Percentiles rank a stretch among this genome's conserved stretches.
phyloP scores from a whole-genome alignment of 2,113 vertebrate species.

The Tragelaphus imberbis region DNA sequence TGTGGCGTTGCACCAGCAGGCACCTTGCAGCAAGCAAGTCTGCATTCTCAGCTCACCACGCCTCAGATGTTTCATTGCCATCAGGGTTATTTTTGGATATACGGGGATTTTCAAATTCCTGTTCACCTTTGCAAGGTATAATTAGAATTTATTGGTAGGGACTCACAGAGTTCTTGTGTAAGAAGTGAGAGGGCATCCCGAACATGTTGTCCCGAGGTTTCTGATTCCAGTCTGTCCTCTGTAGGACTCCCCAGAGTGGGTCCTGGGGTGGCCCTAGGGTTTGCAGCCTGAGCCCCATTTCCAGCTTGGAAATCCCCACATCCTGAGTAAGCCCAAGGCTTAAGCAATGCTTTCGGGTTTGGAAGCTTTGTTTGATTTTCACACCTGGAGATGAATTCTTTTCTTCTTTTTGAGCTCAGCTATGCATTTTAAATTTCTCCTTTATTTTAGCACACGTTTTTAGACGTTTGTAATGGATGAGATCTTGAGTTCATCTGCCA shows the following conservation, averaged over 20 bases:
- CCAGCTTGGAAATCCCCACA: no score
- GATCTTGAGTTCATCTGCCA: not conserved
- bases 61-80: no score
- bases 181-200: not conserved
- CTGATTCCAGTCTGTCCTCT: not conserved
- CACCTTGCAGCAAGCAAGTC: not conserved
- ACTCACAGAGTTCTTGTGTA: no score
- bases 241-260: not conserved
- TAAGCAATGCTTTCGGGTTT: not conserved
- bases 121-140: no score
- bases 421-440: not conserved
- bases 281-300: not conserved
- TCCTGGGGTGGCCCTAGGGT: not conserved
- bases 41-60: no score
- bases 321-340: not conserved
- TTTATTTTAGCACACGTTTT: not conserved
- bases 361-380: not conserved
- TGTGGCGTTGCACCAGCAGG: not conserved
- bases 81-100: not conserved
- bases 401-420: not conserved
- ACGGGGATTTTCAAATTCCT: not conserved
- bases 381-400: rapidly evolving
- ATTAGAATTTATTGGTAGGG: not conserved
- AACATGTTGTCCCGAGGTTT: not conserved
- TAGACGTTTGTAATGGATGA: no score